Evolutionary conservation across 2,888 invertebrate genomes (phyloP), one percentile per base, ranked within the genome.

Genomic region (Brenthis hecate): DNA sequence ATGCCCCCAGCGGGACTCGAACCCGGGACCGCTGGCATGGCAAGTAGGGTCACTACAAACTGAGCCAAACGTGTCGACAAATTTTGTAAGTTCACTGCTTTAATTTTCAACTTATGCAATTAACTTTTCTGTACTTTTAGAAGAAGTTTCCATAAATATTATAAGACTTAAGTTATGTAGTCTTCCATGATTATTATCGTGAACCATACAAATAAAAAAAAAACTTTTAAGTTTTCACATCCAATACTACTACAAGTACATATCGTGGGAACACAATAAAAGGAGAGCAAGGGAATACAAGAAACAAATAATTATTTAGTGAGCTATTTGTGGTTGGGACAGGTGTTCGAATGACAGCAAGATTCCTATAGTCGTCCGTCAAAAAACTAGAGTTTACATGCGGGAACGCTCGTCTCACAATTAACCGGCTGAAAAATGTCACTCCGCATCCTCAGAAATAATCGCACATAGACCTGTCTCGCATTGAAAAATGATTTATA

Each of bases 361-460:
- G 85, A 88, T 88, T 86, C 85, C 79, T 77, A 73, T 74, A 79
- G 80, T 75, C 73, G 78, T 81, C 72, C 78, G 75, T 85, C 84
- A 85, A 90, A 90, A 89, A 90, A 89, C 84, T 83, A 80, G 78
- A 80, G 82, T 82, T 85, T 85, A 83, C 77, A 83, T 80, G 81
- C 73, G 77, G 80, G 82, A 84, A 81, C 81, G 80, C 69, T 77
- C 73, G 76, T 75, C 70, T 69, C 75, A 84, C 85, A 88, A 88
- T 89, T 88, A 89, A 86, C 87, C 81, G 83, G 80, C 84, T 86
- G 83, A 86, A 89, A 91, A 86, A 91, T 91, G 91, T 87, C 87
- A 81, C 83, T 79, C 79, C 76, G 83, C 88, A 87, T 89, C 87
- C 86, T 85, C 81, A 79, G 80, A 82, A 83, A 74, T 73, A 74